A percentile compares a stretch with the other conserved stretches of the same genome.
Conservation (phyloP, 2,888 invertebrate species). For the Aromia moschata region DNA sequence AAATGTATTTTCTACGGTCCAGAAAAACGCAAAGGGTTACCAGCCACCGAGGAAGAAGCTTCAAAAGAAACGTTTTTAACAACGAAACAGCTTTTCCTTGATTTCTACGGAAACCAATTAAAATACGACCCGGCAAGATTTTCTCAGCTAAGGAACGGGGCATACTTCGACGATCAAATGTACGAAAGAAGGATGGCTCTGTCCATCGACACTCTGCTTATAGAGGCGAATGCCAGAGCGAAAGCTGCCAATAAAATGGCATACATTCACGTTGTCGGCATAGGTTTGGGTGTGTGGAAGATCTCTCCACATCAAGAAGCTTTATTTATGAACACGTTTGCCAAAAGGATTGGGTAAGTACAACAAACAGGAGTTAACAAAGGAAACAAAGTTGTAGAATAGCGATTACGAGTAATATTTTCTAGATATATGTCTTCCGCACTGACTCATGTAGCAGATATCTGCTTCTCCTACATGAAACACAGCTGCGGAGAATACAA, state of each 20-base stretch:
- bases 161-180: conserved; percentile 6
- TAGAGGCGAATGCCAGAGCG: conserved; percentile 72
- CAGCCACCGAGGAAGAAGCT: too few relatives aligned
- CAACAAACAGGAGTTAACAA: too few relatives aligned
- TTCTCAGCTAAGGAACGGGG: conserved; percentile 1
- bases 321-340: conserved; percentile 72
- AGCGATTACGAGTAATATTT: too few relatives aligned
- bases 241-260: conserved; percentile 65
- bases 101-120: conserved; percentile 45
- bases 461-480: conserved; percentile 74
- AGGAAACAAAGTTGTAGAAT: too few relatives aligned
- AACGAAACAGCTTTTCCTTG: conserved; percentile 49
- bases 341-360: conserved; percentile 64
- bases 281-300: conserved; percentile 76
- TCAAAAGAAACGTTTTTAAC: too few relatives aligned
- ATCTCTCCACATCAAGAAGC: conserved; percentile 70
- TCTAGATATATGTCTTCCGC: conserved; percentile 52
- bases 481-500: conserved; percentile 63
- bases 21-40: too few relatives aligned
- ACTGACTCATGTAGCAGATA: conserved; percentile 55
- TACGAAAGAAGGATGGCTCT: conserved; percentile 10
- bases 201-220: conserved; percentile 69
- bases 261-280: conserved; percentile 74
- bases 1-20: too few relatives aligned
- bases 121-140: conserved; percentile 6